phyloP scores from a whole-genome alignment of 1,140 invertebrate genomes.

The Semibalanus balanoides region DNA sequence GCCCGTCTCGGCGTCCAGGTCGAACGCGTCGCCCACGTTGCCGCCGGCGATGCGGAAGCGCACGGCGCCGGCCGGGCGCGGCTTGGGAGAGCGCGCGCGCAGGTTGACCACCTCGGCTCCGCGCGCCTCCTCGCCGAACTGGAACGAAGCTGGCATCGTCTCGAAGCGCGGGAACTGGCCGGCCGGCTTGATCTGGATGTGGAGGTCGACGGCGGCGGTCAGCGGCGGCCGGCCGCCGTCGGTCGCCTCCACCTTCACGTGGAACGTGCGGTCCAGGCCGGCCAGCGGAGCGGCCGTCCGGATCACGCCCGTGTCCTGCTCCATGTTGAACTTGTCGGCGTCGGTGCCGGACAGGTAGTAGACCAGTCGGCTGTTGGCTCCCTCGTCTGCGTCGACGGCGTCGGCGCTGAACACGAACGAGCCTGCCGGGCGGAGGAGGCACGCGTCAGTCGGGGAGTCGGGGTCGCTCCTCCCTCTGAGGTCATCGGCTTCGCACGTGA shows the following conservation, averaged over 20 bases:
- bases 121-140: conserved; percentile 57
- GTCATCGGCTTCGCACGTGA: no score
- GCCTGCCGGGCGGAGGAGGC: conserved; percentile 23
- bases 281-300: conserved; percentile 32
- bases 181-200: conserved; percentile 37
- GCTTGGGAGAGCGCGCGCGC: conserved; percentile 42
- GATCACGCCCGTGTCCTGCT: conserved; percentile 64
- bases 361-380: conserved; percentile 56
- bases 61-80: conserved; percentile 43
- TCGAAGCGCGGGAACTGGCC: conserved; percentile 41
- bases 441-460: no score
- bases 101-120: conserved; percentile 29
- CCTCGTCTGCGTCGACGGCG: conserved; percentile 63
- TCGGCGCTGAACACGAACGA: conserved; percentile 75
- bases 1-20: conserved; percentile 60
- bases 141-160: conserved; percentile 42
- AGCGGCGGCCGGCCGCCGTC: conserved; percentile 33
- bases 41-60: conserved; percentile 78
- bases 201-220: conserved; percentile 36
- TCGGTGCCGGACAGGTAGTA: conserved; percentile 66
- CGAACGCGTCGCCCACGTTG: conserved; percentile 69
- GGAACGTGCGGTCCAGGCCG: conserved; percentile 23
- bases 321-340: conserved; percentile 55
- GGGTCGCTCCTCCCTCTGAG: no score
- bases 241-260: conserved; percentile 38